These are phyloP conservation scores for Tanytarsus gracilentus DNA, from an alignment of 2,888 invertebrate species.

Conservation along the genomic window DNA sequence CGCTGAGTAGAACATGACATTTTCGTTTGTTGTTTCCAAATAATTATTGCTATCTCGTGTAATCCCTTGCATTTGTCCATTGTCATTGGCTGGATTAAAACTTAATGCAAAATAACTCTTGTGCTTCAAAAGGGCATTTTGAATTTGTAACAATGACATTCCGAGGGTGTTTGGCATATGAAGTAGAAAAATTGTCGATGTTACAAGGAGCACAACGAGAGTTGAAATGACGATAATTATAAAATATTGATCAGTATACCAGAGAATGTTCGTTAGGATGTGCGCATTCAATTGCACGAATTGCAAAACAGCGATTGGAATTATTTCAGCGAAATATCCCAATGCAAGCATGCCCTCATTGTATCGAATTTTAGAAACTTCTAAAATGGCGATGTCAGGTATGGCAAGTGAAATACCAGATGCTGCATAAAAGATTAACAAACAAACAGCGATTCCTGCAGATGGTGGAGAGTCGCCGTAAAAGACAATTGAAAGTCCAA, in stretches of 20 bases:
- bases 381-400: constrained; percentile 13
- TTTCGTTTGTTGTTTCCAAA: background rate
- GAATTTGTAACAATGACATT: constrained; percentile 19
- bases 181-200: background rate
- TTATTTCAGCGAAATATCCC: constrained; percentile 8
- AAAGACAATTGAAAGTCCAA: background rate
- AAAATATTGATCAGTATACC: background rate
- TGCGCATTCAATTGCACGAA: background rate
- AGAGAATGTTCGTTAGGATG: background rate
- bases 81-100: background rate
- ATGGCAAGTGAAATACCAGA: background rate
- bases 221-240: background rate
- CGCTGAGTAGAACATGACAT: background rate
- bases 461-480: background rate
- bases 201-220: constrained; percentile 10
- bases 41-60: background rate
- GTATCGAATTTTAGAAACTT: constrained; percentile 17
- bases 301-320: constrained; percentile 10
- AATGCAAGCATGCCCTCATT: background rate
- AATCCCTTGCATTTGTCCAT: background rate
- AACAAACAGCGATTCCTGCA: background rate
- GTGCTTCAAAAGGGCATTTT: constrained; percentile 19
- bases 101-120: constrained; percentile 10
- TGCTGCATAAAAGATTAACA: background rate
- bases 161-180: constrained; percentile 15